phyloP scores from a whole-genome alignment of 2,888 invertebrate genomes.

The Calameuta filiformis region DNA sequence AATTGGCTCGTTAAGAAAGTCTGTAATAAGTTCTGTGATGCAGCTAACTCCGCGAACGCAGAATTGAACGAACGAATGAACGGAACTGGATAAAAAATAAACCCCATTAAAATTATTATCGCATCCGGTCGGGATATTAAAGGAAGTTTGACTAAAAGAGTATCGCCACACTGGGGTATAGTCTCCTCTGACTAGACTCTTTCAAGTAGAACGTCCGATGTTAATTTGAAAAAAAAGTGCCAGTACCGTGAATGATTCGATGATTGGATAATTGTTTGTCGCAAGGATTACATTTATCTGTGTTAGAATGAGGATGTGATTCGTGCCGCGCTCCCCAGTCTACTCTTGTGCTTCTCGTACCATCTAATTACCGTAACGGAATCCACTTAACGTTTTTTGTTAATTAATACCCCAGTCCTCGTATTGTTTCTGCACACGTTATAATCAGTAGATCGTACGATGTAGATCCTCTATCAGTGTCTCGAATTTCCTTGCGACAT shows the following conservation, averaged over 20 bases:
- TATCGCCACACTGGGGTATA: background rate
- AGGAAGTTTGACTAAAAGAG: background rate
- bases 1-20: background rate
- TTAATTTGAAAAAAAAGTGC: background rate
- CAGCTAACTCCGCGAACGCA: background rate
- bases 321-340: background rate
- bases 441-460: background rate
- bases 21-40: background rate
- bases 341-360: conserved; percentile 10
- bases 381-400: conserved; percentile 1
- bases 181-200: background rate
- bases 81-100: background rate
- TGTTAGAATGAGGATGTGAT: background rate
- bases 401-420: background rate
- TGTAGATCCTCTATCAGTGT: background rate
- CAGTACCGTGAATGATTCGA: background rate
- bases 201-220: background rate
- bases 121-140: background rate
- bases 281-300: background rate
- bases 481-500: background rate
- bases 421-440: background rate
- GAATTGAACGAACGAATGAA: background rate
- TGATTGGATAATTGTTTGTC: background rate
- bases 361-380: conserved; percentile 47
- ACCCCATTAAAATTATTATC: background rate